Evolutionary conservation across 2,113 vertebrate genomes (phyloP).

Genomic region (Psilopogon haemacephalus): DNA sequence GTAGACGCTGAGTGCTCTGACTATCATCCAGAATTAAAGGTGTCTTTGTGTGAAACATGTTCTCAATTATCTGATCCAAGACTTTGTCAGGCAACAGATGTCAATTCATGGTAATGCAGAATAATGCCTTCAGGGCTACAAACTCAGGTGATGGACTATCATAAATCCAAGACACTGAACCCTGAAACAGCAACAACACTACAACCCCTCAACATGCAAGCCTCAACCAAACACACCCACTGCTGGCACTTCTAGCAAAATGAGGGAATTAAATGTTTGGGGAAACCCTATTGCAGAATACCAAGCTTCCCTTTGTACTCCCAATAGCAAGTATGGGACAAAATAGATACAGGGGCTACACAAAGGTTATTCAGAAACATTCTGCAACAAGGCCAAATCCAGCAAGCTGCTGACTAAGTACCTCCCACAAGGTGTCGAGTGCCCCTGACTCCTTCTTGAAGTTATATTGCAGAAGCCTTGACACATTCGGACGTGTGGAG

Average conservation of each 20-base stretch:
- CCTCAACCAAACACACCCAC: not conserved
- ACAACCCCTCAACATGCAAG: not conserved
- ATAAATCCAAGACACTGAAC: not conserved
- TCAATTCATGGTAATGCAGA: not conserved
- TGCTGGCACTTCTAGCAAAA: not conserved
- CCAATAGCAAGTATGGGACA: not conserved
- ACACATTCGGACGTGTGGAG: slow-evolving; percentile 58
- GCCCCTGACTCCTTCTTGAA: slow-evolving; percentile 37
- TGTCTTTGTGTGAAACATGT: not conserved
- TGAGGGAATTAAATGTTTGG: fast-evolving
- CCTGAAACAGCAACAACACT: not conserved
- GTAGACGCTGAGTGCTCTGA: not conserved
- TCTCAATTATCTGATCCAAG: not conserved
- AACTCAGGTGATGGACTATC: not conserved
- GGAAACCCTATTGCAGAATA: not conserved
- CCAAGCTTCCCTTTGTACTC: not conserved
- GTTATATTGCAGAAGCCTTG: slow-evolving; percentile 24
- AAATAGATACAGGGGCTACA: not conserved
- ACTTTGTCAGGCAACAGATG: not conserved
- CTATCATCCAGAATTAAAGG: not conserved
- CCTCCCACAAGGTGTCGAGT: not conserved
- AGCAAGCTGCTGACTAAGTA: slow-evolving; percentile 48
- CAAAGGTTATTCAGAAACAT: not conserved
- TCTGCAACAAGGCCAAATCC: slow-evolving; percentile 14
- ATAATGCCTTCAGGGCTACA: not conserved